Evolutionary conservation across 2,888 invertebrate genomes (phyloP).

Genomic region (Abrostola tripartita): DNA sequence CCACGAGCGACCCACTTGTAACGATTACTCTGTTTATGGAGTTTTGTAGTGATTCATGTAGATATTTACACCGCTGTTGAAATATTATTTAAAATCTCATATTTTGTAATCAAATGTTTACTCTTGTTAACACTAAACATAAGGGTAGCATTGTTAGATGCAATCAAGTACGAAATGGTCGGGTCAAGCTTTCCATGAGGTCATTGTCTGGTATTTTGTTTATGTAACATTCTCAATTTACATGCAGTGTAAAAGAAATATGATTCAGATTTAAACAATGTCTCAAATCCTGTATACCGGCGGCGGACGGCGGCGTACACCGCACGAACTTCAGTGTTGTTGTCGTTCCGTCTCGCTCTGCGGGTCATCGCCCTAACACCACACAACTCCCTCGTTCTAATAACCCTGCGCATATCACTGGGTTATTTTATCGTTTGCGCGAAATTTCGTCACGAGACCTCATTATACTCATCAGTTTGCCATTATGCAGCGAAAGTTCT

Average conservation of each 20-base stretch:
- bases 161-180: neutral
- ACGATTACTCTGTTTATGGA: constrained; percentile 2
- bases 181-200: neutral
- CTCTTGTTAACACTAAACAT: neutral
- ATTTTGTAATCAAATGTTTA: neutral
- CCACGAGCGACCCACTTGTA: constrained; percentile 68
- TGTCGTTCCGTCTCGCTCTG: constrained; percentile 85
- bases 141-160: neutral
- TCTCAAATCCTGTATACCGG: constrained; percentile 46
- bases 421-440: constrained; percentile 68
- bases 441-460: constrained; percentile 46
- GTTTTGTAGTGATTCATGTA: neutral
- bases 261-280: constrained; percentile 51
- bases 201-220: neutral
- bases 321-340: constrained; percentile 86
- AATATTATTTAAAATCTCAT: neutral
- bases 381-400: constrained; percentile 83
- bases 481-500: constrained; percentile 30
- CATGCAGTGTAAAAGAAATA: constrained; percentile 32
- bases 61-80: neutral
- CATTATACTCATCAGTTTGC: constrained; percentile 19
- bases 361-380: constrained; percentile 83
- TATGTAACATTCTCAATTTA: constrained; percentile 23
- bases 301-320: constrained; percentile 35
- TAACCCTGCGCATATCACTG: constrained; percentile 80